Percentiles rank a stretch among this genome's conserved stretches.
Evolutionary conservation across 2,888 invertebrate species (phyloP).

Genomic region (Dendrolimus pini): DNA sequence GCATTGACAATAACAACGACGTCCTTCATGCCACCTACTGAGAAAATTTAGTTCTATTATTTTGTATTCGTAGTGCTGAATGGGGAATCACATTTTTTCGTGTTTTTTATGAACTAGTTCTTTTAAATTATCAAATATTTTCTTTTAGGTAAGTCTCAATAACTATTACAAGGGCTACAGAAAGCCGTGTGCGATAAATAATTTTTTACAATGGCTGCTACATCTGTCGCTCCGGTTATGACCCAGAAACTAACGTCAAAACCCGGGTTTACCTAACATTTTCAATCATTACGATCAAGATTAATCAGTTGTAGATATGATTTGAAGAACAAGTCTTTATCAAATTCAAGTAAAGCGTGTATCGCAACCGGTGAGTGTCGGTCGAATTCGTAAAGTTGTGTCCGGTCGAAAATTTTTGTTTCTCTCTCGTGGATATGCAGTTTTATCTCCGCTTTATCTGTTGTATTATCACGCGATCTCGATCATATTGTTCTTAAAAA

Average conservation of each 20-base stretch:
- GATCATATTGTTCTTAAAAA: constrained; percentile 40
- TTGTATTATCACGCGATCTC: constrained; percentile 51
- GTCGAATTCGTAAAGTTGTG: constrained; percentile 17
- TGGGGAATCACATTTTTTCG: constrained; percentile 71
- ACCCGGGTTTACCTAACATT: constrained; percentile 62
- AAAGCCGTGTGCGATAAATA: background rate
- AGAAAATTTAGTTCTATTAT: constrained; percentile 58
- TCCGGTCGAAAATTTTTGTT: constrained; percentile 14
- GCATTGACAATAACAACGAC: constrained; percentile 28
- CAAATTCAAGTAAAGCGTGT: constrained; percentile 8
- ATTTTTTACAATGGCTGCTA: constrained; percentile 30
- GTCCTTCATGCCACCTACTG: constrained; percentile 39
- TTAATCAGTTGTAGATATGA: constrained; percentile 15
- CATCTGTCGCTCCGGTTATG: constrained; percentile 52
- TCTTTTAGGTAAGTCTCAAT: constrained; percentile 59
- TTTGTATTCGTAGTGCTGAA: constrained; percentile 76
- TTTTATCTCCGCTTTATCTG: constrained; percentile 64
- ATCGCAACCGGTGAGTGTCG: constrained; percentile 18
- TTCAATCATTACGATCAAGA: constrained; percentile 37
- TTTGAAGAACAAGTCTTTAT: constrained; percentile 12
- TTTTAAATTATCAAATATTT: constrained; percentile 61
- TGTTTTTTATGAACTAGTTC: constrained; percentile 69
- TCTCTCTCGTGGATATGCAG: constrained; percentile 27
- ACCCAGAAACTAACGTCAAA: constrained; percentile 70
- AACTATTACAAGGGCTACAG: constrained; percentile 14